Base-by-base conservation (phyloP, 2,888 invertebrate species). In the Prosapia bicincta region DNA sequence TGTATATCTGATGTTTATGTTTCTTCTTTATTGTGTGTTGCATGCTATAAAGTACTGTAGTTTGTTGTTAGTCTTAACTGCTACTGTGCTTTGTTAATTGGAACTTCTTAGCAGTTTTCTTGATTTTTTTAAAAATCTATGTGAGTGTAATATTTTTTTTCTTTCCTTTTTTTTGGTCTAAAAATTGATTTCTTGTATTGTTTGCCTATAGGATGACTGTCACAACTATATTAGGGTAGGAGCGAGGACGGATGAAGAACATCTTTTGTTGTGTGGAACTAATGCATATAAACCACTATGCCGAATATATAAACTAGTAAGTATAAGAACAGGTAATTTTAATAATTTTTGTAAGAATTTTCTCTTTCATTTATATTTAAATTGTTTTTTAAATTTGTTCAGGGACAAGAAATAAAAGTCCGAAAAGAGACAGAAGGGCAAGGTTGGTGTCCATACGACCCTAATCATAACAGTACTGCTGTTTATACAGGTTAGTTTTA, bases 151-250 rank as follows among this genome's bases (percentile, higher is more conserved):
- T n/a, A n/a, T n/a, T n/a, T n/a, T n/a, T n/a, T n/a, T n/a, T n/a
- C n/a, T n/a, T n/a, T n/a, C n/a, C n/a, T n/a, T n/a, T n/a, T n/a
- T n/a, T n/a, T n/a, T n/a, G n/a, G n/a, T n/a, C n/a, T n/a, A n/a
- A n/a, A n/a, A n/a, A n/a, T n/a, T n/a, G n/a, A n/a, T n/a, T n/a
- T n/a, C 9, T 30, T 6, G 30, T 30, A 5, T 54, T 54, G 20
- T 54, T 54, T 54, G 54, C 20, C 3, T n/a, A 54, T 20, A 85
- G 84, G 89, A 91, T 82, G 95, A 96, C 85, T 98, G 98, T 85
- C 97, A 98, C 86, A 99, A 99, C 87, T 99, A 97, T 85, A 93
- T 99, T 77, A 91, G 97, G 79, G 94, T 99, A 69, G 91, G 96
- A 81, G 95, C 94, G 72, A 90, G 91, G 77, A 86, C 88, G 69